Evolutionary conservation across 2,797 vertebrate species (phyloP), one percentile per base, ranked within the genome.

Genomic region (Okamejei kenojei): DNA sequence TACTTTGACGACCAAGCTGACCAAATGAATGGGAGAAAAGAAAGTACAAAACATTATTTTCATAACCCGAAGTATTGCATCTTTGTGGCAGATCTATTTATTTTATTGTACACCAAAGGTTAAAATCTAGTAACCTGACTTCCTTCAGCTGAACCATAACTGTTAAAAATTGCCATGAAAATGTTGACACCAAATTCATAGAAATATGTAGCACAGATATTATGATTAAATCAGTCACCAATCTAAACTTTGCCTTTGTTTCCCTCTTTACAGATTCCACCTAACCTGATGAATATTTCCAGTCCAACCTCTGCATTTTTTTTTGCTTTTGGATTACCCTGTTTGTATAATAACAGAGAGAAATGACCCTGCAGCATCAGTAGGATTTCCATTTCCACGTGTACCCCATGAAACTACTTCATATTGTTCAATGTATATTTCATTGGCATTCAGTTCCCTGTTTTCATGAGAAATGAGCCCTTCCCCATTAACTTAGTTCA

Each of bases 101-200:
- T 90, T 21, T 4, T 61, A 68, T 68, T 90, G 63, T 71, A 68
- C 63, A 29, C 9, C n/a, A 90, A 21, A 68, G 63, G 61, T 29
- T 79, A 35, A 79, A 79, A 88, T 88, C 63, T 88, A 63, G 80
- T 82, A 82, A 26, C 23, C 32, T 79, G 35, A 19, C 78, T 79
- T 29, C n/a, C 15, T 38, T 79, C 78, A 61, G 19, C 15, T 35
- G n/a, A 90, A 71, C 63, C 11, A 86, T 65, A 63, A 88, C 82
- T 90, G 32, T 90, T 0, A 58, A 2, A 90, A 0, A 90, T 90
- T 65, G 68, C n/a, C 8, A 35, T 68, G 23, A 63, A 8, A 9
- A 61, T 21, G 9, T 58, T 19, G 13, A 84, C 21, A 61, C 54
- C 26, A 7, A 86, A 86, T 73, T 73, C 17, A 23, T 5, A 73